Evolutionary conservation across 2,113 vertebrate genomes (phyloP), one percentile per base, ranked within the genome.

Genomic region (Typhlomys cinereus): DNA sequence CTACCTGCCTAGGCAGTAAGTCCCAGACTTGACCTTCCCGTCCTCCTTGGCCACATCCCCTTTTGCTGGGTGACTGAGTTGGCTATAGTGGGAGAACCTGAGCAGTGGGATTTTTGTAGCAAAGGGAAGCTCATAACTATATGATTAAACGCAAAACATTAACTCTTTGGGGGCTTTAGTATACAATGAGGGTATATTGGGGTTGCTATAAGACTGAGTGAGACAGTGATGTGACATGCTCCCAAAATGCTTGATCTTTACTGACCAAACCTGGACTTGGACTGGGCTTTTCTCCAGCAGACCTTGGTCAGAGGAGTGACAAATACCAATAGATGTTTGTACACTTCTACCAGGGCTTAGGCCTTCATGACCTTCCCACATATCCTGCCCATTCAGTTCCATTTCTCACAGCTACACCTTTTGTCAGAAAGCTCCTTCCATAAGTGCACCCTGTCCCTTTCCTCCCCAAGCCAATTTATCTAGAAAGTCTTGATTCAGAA

Each of bases 111-210:
- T 78, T 85, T 54, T 79, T 71, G 25, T 59, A 79, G 73, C 54
- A 71, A 81, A 70, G 20, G 59, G 36, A 27, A 83, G 36, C 69
- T 73, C 84, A 82, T 29, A 85, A 23, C 57, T 82, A 27, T 92
- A 64, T 81, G 85, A 69, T 39, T 46, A 66, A 62, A 54, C 66
- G 57, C 44, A 78, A 23, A 50, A 85, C n/a, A 27, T 67, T 59
- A 87, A 66, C 50, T 71, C 25, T 93, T 59, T 81, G 48, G 71
- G 89, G 83, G 73, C 67, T 85, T 86, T 29, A n/a, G 17, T 57
- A n/a, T 3, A 5, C 23, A 23, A 41, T 59, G 52, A 41, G 44
- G 57, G 18, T 54, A 39, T 54, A 39, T 79, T 25, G 18, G n/a
- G 23, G 36, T 13, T 52, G 29, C 74, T 79, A n/a, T 23, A 67